Percentiles rank a stretch among this genome's conserved stretches.
These are phyloP conservation scores for Leptinotarsa lineolata DNA, from an alignment of 1,140 invertebrate species.

Conservation along the genomic window DNA sequence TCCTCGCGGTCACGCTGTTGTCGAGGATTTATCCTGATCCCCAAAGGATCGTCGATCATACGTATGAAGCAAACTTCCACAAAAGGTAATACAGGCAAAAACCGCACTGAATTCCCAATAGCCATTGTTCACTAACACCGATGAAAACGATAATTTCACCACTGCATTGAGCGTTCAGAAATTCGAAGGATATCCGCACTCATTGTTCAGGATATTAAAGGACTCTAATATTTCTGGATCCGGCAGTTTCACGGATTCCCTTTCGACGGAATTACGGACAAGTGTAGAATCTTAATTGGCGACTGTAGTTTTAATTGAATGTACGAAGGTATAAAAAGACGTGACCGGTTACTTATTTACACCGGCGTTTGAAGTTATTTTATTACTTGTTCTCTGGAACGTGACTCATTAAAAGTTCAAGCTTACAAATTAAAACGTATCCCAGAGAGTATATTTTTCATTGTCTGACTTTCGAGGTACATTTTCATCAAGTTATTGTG, in stretches of 20 bases:
- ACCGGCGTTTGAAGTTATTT: neutral
- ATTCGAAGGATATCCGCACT: neutral
- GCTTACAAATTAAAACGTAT: neutral
- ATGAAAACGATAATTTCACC: conserved; percentile 5
- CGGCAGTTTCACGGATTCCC: neutral
- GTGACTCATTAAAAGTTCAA: neutral
- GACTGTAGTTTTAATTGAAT: conserved; percentile 21
- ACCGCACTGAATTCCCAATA: neutral
- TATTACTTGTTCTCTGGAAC: neutral
- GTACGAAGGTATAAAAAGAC: conserved; percentile 9
- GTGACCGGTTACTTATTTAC: conserved; percentile 13
- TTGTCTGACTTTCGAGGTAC: neutral
- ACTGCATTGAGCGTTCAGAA: neutral
- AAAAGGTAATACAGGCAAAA: conserved; percentile 1
- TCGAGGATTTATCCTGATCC: neutral
- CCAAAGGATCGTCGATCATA: neutral
- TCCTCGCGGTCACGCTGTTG: neutral
- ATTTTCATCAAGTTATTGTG: too few relatives aligned
- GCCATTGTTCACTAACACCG: neutral
- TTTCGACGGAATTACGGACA: conserved; percentile 9
- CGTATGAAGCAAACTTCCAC: neutral
- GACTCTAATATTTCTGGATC: conserved; percentile 14
- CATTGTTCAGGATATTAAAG: conserved; percentile 12
- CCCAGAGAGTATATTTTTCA: neutral
- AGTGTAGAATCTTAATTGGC: conserved; percentile 18